phyloP scores from a whole-genome alignment of 2,113 vertebrate genomes.

The Thermophis baileyi region DNA sequence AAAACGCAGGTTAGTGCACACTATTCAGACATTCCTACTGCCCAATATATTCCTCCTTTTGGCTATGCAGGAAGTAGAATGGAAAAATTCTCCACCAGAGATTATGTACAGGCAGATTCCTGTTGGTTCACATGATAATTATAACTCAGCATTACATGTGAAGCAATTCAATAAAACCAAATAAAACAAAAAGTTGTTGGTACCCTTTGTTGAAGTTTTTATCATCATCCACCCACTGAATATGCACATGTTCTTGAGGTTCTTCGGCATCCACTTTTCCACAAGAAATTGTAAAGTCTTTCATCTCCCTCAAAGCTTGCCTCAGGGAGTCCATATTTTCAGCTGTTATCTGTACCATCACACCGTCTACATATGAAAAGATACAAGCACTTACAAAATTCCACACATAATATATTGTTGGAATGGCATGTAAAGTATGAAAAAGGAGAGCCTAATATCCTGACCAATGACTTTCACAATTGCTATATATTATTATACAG shows the following conservation, averaged over 20 bases:
- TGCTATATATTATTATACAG: neutral
- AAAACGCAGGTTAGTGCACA: neutral
- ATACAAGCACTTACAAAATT: slow-evolving; percentile 19
- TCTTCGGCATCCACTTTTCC: slow-evolving; percentile 91
- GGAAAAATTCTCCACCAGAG: neutral
- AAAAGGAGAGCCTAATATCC: neutral
- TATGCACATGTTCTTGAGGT: slow-evolving; percentile 87
- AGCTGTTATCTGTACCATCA: slow-evolving; percentile 98
- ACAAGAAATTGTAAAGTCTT: slow-evolving; percentile 92
- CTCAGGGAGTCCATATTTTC: slow-evolving; percentile 94
- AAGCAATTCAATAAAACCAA: neutral
- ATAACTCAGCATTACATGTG: neutral
- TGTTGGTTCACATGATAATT: neutral
- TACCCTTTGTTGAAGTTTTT: slow-evolving; percentile 95
- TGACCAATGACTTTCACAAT: neutral
- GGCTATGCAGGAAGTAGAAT: neutral
- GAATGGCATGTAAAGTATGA: neutral
- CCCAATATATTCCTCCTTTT: neutral
- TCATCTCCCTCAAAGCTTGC: slow-evolving; percentile 95
- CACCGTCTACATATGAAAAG: slow-evolving; percentile 78
- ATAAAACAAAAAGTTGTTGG: neutral
- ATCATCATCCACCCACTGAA: slow-evolving; percentile 97
- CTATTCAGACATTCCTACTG: neutral
- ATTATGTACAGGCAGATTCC: neutral
- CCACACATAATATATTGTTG: neutral